Evolutionary conservation across 1,140 invertebrate genomes (phyloP).

Genomic region (Scaptomyza graminum): DNA sequence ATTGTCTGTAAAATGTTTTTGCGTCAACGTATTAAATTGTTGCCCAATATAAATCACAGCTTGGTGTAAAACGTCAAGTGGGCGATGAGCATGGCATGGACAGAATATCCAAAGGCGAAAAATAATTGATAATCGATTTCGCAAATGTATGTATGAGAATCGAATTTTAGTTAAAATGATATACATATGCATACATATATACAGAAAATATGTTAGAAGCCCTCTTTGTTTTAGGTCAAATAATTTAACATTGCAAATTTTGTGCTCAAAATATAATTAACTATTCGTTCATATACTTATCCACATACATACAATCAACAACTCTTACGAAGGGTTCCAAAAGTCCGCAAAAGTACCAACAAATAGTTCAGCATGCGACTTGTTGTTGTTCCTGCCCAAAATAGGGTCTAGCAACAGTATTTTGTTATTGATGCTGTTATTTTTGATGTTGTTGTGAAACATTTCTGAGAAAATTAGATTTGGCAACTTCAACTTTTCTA

Average conservation of each 20-base stretch:
- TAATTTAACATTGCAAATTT: slow-evolving; percentile 42
- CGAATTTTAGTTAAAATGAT: background rate
- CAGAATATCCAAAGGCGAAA: slow-evolving; percentile 9
- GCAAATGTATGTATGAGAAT: slow-evolving; percentile 28
- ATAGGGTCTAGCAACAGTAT: background rate
- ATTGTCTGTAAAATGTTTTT: slow-evolving; percentile 60
- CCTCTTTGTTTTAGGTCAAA: background rate
- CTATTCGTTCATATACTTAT: too few relatives aligned
- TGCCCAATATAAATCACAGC: slow-evolving; percentile 53
- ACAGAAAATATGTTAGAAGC: background rate
- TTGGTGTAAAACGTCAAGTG: slow-evolving; percentile 43
- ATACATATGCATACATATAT: background rate
- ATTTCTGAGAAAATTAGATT: slow-evolving; percentile 72
- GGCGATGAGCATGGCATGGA: slow-evolving; percentile 17
- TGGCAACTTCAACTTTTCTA: slow-evolving; percentile 73
- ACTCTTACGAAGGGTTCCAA: background rate
- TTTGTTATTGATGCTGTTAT: slow-evolving; percentile 7
- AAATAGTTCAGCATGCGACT: slow-evolving; percentile 7
- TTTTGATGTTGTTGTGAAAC: slow-evolving; percentile 35
- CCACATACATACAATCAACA: slow-evolving; percentile 32
- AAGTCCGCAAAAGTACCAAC: background rate
- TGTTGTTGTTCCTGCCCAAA: slow-evolving; percentile 20
- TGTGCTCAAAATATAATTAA: slow-evolving; percentile 65
- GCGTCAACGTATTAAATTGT: slow-evolving; percentile 45
- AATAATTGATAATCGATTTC: slow-evolving; percentile 42